Evolutionary conservation across 2,113 vertebrate genomes (phyloP), one percentile per base, ranked within the genome.

Genomic region (Corythoichthys haematopterus): DNA sequence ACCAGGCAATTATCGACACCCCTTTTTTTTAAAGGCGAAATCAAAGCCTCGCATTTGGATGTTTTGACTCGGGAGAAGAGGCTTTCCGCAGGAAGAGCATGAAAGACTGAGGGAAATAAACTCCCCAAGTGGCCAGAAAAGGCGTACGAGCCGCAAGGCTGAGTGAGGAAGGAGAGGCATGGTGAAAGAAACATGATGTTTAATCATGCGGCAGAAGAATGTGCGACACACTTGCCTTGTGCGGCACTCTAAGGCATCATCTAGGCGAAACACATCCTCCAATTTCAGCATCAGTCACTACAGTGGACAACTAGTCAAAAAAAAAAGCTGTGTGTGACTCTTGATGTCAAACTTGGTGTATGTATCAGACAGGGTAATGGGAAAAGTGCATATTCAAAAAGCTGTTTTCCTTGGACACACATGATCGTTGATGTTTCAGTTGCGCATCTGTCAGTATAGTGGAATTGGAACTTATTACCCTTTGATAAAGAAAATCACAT

Each of bases 111-210:
- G 38, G 20, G 64, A 68, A 74, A 81, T 77, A 20, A 81, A 76
- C 66, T 69, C 37, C 46, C 33, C 20, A 33, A 69, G 62, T 51
- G 58, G 6, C 2, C 2, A 68, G 68, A 56, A 40, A 64, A 81
- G 65, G 61, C 28, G 7, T 37, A 53, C 48, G 74, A 38, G 59
- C 58, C 60, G 64, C 11, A 1, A 40, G 53, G 0, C 36, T 68
- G 64, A 37, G 47, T 37, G 75, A 62, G 63, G 63, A 65, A 76
- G 75, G 50, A 72, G 65, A 80, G 72, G 57, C 46, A 66, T 82
- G 78, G 85, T 86, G 74, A 84, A 81, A 79, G 68, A 52, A 69
- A 62, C 73, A 81, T 85, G 77, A 76, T 77, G 75, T 84, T 74
- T 81, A 82, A 84, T 83, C 75, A 85, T 67, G 77, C 70, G 72